phyloP scores from a whole-genome alignment of 2,113 vertebrate species.

The Saimiri boliviensis region DNA sequence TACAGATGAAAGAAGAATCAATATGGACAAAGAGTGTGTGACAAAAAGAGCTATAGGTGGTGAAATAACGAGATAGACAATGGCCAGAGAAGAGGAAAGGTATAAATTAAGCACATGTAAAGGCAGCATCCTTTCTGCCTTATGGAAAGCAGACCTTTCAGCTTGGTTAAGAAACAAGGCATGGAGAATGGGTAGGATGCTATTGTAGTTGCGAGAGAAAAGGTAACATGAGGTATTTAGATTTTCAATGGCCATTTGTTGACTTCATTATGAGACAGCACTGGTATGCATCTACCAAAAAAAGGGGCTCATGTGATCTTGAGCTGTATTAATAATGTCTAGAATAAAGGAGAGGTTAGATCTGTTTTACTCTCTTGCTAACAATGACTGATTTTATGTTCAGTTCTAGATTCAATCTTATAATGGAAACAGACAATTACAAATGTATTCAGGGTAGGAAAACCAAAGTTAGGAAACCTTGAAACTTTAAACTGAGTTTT shows the following conservation, averaged over 20 bases:
- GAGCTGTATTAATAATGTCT: neutral
- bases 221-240: neutral
- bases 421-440: neutral
- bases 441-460: neutral
- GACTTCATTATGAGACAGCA: neutral
- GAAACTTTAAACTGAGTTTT: neutral
- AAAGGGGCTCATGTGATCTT: neutral
- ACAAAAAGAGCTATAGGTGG: neutral
- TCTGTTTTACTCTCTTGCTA: neutral
- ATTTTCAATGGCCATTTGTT: neutral
- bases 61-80: neutral
- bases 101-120: neutral
- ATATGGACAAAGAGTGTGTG: neutral
- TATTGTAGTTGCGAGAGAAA: neutral
- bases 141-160: neutral
- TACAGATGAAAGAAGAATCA: neutral
- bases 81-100: neutral
- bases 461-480: neutral
- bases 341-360: neutral
- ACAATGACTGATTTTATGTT: neutral
- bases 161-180: neutral
- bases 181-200: neutral
- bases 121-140: neutral
- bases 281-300: neutral
- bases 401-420: neutral